A percentile compares a stretch with the other conserved stretches of the same genome.
These are phyloP conservation scores for Hydrophis major DNA, from an alignment of 2,797 vertebrate genomes.

Conservation along the genomic window DNA sequence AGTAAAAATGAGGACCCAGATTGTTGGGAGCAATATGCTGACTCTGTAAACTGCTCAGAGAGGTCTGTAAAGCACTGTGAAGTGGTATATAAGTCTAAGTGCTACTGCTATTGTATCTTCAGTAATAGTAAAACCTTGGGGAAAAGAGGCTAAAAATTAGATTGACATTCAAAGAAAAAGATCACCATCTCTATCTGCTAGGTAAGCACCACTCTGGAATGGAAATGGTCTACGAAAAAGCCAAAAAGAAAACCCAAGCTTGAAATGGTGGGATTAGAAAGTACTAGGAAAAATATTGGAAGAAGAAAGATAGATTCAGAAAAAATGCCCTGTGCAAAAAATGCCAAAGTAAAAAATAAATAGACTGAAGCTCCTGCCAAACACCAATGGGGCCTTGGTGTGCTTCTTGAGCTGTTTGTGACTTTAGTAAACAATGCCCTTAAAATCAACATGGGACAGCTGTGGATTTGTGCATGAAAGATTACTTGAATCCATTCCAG, in stretches of 20 bases:
- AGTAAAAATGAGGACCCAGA: no score
- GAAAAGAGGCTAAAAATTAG: background rate
- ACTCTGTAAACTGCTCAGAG: background rate
- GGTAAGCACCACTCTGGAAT: background rate
- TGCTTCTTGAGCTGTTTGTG: background rate
- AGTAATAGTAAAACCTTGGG: background rate
- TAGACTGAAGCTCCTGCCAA: background rate
- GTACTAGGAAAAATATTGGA: background rate
- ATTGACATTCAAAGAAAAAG: background rate
- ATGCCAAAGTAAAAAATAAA: background rate
- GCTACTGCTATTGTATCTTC: background rate
- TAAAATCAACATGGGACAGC: constrained; percentile 12
- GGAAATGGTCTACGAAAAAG: background rate
- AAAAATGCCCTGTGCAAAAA: background rate
- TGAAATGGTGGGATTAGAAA: background rate
- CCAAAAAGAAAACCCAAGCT: background rate
- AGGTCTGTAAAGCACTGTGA: background rate
- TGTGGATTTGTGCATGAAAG: constrained; percentile 5
- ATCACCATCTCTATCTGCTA: background rate
- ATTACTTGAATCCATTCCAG: constrained; percentile 15
- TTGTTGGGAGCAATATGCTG: background rate
- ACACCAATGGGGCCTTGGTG: background rate
- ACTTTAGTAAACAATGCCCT: background rate
- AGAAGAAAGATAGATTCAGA: background rate
- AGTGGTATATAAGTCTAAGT: background rate